Conservation (phyloP, 2,888 invertebrate genomes). For the Perizoma affinitatum region DNA sequence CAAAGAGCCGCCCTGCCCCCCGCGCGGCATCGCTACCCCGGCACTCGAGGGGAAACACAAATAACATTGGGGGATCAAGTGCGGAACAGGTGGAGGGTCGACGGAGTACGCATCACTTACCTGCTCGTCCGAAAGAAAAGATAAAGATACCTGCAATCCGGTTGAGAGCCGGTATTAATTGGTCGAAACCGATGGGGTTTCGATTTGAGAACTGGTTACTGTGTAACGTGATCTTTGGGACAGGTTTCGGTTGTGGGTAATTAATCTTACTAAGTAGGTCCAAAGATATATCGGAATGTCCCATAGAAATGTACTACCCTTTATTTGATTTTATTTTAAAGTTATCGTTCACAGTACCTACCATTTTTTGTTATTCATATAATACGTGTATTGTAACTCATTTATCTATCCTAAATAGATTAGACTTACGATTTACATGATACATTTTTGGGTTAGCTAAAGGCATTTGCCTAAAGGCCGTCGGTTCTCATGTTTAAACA, state of each 20-base stretch:
- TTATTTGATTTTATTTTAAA: background rate
- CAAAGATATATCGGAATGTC: conserved; percentile 5
- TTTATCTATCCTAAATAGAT: background rate
- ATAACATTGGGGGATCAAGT: conserved; percentile 52
- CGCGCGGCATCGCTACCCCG: conserved; percentile 41
- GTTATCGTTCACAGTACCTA: too few relatives aligned
- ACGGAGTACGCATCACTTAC: conserved; percentile 64
- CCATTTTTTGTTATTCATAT: too few relatives aligned
- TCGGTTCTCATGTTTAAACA: conserved; percentile 32
- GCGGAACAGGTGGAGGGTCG: conserved; percentile 65
- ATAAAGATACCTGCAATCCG: conserved; percentile 66
- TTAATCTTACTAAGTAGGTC: conserved; percentile 10
- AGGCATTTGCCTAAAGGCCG: conserved; percentile 25
- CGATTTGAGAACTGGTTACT: conserved; percentile 46
- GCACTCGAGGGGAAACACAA: conserved; percentile 58
- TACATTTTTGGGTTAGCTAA: conserved; percentile 40
- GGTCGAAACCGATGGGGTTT: conserved; percentile 57
- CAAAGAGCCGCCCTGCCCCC: conserved; percentile 53
- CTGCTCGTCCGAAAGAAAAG: conserved; percentile 58
- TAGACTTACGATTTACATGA: conserved; percentile 27
- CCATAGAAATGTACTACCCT: conserved; percentile 8
- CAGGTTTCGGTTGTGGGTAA: conserved; percentile 29
- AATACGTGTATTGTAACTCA: too few relatives aligned
- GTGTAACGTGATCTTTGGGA: conserved; percentile 45
- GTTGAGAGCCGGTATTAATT: conserved; percentile 66